A percentile compares a stretch with the other conserved stretches of the same genome.
phyloP scores from a whole-genome alignment of 2,888 invertebrate genomes.

The Drepana falcataria region DNA sequence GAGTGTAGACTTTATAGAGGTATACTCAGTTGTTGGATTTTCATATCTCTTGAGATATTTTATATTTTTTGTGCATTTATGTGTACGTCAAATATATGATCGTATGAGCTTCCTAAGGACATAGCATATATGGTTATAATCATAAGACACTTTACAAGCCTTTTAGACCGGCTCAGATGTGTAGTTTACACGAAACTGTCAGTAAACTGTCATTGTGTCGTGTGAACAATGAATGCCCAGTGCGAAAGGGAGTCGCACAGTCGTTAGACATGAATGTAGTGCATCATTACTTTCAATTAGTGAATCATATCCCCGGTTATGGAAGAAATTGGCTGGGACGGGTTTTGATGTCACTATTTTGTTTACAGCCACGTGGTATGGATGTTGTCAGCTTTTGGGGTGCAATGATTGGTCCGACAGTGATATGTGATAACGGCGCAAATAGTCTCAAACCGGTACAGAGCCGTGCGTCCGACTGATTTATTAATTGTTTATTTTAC shows the following conservation, averaged over 20 bases:
- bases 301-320: too few species aligned
- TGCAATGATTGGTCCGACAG: not conserved
- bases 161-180: not conserved
- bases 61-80: too few species aligned
- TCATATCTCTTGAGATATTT: too few species aligned
- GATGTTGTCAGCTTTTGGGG: not conserved
- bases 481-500: not conserved
- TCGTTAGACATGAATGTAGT: not conserved
- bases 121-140: too few species aligned
- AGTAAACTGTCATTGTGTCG: not conserved
- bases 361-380: not conserved
- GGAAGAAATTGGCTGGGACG: too few species aligned
- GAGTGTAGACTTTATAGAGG: too few species aligned
- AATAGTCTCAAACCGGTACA: not conserved
- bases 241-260: not conserved
- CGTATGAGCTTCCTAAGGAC: too few species aligned
- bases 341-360: not conserved
- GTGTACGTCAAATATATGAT: too few species aligned
- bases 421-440: not conserved
- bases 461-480: not conserved
- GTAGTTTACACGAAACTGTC: not conserved
- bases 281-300: too few species aligned
- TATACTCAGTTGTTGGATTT: too few species aligned
- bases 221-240: not conserved
- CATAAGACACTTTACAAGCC: too few species aligned